Evolutionary conservation across 2,113 vertebrate genomes (phyloP), one percentile per base, ranked within the genome.

Genomic region (Catagonus wagneri): DNA sequence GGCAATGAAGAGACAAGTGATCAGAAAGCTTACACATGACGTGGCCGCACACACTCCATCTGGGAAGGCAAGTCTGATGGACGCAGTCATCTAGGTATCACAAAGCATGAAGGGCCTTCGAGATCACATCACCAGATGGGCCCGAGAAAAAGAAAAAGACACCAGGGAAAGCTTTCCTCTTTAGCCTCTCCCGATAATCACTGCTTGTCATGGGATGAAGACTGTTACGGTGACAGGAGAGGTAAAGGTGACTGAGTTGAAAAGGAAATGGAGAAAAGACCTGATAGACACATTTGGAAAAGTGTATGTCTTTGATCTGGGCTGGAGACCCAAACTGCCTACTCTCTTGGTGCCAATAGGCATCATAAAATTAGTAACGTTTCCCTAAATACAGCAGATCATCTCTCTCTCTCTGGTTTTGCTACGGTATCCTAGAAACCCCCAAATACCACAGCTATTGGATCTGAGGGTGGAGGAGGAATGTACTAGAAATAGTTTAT

Each of bases 281-380:
- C 83, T 95, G 91, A 81, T 27, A 83, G 7, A 93, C 19, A 93
- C 50, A 52, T 93, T 86, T 75, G 52, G n/a, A 76, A 87, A 90
- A 91, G 20, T 75, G 1, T 7, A 50, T 60, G 34, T 23, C 61
- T 90, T 90, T 89, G 78, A 85, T 39, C 22, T 71, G 61, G n/a
- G 74, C 29, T 84, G 56, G 69, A 79, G 32, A 89, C 13, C 11
- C 58, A 83, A 89, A 92, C 22, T 91, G 56, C 34, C 72, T 52
- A 85, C 27, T 71, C 52, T 90, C 60, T 83, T 79, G 34, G 65
- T 83, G 66, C 89, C 69, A 83, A 69, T 0, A 75, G 52, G 34
- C 86, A 93, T 93, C n/a, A 78, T 15, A 63, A 96, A 92, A 93
- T 93, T 74, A 96, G 74, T 61, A 76, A 83, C 44, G 39, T 61